Percentiles rank a stretch among this genome's conserved stretches.
phyloP scores from a whole-genome alignment of 1,140 invertebrate genomes.

The Hycleus cichorii region DNA sequence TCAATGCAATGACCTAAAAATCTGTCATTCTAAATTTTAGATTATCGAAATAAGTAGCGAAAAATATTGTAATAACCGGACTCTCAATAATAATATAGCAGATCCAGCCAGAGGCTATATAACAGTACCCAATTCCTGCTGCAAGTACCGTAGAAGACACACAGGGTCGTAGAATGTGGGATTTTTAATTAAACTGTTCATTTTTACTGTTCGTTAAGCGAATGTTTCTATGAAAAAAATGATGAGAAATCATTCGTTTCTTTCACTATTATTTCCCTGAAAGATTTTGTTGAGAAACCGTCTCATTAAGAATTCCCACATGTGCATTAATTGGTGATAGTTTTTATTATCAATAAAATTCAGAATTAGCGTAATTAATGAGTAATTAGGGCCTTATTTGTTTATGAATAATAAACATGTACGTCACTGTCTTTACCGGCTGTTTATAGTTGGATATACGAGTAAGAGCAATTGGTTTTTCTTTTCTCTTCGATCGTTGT shows the following conservation, averaged over 20 bases:
- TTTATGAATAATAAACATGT: background rate
- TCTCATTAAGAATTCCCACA: too few species aligned
- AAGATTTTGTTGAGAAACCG: background rate
- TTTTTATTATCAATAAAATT: too few species aligned
- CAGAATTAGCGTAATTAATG: too few species aligned
- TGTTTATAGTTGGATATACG: background rate
- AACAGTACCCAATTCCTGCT: constrained; percentile 13
- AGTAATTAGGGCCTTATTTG: too few species aligned
- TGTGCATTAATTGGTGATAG: too few species aligned
- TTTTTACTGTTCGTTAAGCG: background rate
- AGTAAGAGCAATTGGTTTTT: too few species aligned
- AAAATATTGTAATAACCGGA: constrained; percentile 7
- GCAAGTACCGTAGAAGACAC: constrained; percentile 12
- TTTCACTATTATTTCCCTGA: background rate
- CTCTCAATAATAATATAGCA: constrained; percentile 9
- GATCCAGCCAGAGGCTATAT: constrained; percentile 8
- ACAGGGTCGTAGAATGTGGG: constrained; percentile 10
- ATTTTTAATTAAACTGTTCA: background rate
- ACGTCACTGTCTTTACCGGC: constrained; percentile 20
- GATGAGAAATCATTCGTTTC: background rate
- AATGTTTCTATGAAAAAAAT: background rate
- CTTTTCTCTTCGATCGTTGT: too few species aligned
- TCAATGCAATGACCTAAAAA: background rate
- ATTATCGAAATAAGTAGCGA: background rate
- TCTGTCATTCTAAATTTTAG: background rate